Evolutionary conservation across 2,797 vertebrate species (phyloP).

Genomic region (Myotis planiceps): DNA sequence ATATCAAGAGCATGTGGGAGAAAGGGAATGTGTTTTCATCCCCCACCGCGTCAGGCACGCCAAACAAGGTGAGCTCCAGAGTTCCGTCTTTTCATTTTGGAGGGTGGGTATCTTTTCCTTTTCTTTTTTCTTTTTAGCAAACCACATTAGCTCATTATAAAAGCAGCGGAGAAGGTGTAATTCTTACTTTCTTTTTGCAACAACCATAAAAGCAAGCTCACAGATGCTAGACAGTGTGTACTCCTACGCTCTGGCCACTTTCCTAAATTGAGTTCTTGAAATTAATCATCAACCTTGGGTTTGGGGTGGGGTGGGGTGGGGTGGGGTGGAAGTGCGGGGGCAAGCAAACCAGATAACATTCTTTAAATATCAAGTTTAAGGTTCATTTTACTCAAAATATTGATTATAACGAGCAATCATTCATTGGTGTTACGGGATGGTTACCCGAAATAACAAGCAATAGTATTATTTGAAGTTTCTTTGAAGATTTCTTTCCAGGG

Average conservation of each 20-base stretch:
- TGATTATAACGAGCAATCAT: not conserved
- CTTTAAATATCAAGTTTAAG: not conserved
- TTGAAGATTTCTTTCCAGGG: not conserved
- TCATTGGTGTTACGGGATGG: not conserved
- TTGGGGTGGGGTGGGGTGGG: not conserved
- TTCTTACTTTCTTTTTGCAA: not conserved
- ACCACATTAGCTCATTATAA: not conserved
- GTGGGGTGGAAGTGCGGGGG: rapidly evolving
- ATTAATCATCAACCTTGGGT: not conserved
- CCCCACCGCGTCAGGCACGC: conserved; percentile 88
- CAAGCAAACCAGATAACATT: not conserved
- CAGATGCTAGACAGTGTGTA: not conserved
- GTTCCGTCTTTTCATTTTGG: not conserved
- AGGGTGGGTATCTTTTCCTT: not conserved
- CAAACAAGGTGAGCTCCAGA: conserved; percentile 91
- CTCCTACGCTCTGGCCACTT: not conserved
- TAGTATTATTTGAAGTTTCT: not conserved
- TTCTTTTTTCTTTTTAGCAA: not conserved
- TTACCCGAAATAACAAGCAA: not conserved
- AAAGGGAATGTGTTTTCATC: conserved; percentile 94
- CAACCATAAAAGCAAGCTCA: not conserved
- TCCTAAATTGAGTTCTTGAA: not conserved
- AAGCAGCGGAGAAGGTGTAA: not conserved
- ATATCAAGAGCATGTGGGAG: conserved; percentile 99
- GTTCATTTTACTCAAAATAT: not conserved